phyloP scores from a whole-genome alignment of 2,113 vertebrate species.

The Cyphomyrus plagiostoma region DNA sequence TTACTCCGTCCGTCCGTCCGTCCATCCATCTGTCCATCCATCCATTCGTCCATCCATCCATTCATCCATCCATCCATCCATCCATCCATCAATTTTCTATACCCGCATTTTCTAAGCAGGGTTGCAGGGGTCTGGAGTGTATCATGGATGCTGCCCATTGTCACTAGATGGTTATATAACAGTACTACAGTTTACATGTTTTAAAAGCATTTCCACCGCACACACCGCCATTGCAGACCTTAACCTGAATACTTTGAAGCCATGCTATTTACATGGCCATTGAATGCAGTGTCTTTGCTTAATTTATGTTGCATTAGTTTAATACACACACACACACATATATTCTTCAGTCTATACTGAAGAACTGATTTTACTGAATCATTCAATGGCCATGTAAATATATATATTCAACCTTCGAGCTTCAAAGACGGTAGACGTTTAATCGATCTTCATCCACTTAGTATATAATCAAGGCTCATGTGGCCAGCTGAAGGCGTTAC shows the following conservation, averaged over 20 bases:
- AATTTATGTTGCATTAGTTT: not conserved
- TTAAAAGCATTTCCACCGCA: not conserved
- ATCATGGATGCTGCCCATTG: not conserved
- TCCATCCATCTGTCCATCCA: not conserved
- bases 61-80: too few species aligned
- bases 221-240: not conserved
- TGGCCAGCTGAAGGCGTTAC: not conserved
- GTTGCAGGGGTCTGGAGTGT: not conserved
- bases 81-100: not conserved
- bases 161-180: not conserved
- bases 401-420: not conserved
- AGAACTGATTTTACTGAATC: too few species aligned
- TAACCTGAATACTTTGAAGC: not conserved
- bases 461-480: constrained; percentile 18
- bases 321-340: too few species aligned
- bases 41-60: not conserved
- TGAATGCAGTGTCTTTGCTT: not conserved
- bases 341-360: too few species aligned
- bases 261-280: not conserved
- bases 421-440: not conserved
- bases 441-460: constrained; percentile 19
- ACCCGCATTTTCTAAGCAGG: not conserved
- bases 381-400: too few species aligned
- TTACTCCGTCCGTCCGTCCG: not conserved
- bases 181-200: not conserved